Evolutionary conservation across 2,113 vertebrate genomes (phyloP), one percentile per base, ranked within the genome.

Genomic region (Seriola dumerili): DNA sequence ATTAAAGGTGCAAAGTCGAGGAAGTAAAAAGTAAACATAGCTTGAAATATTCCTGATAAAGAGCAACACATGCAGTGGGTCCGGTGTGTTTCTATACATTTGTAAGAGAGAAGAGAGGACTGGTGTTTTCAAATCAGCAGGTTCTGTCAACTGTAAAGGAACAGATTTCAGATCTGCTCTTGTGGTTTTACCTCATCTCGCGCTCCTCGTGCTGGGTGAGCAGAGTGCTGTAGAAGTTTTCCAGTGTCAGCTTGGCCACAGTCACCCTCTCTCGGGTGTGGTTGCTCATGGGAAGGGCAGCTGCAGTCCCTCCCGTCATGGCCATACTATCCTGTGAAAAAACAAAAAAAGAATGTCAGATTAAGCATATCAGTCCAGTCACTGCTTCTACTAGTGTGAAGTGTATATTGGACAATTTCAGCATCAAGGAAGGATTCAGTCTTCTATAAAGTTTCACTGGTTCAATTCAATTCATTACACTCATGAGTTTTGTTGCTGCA

Each of bases 191-290:
- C 98, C 98, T 98, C 95, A 96, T 98, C 93, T 99, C 98, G 14
- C 98, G 95, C 94, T 99, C 98, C 90, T 99, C 98, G 0, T 99
- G 98, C 91, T 99, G 98, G 21, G 97, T 94, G 65, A 99, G 98
- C n/a, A 99, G 94, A 66, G 99, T 99, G 95, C 98, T 99, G 94
- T 99, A 99, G 94, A 99, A 99, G 93, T 99, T 99, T 92, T 99
- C 98, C 94, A 99, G 85, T 0, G 98, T 99, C 67, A 99, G 97
- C 92, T 99, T 99, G 95, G 98, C 97, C 89, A 99, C 98, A 0
- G 98, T 99, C 88, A 99, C 98, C 89, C 98, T 95, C 94, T 99
- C 98, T 23, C 98, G 96, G 81, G 98, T 99, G 94, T 99, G 98
- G 95, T 97, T 99, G 95, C 98, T 99, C 98, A 99, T 99, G 85